Conservation (phyloP, 2,797 vertebrate species). For the Pangasius macronema region DNA sequence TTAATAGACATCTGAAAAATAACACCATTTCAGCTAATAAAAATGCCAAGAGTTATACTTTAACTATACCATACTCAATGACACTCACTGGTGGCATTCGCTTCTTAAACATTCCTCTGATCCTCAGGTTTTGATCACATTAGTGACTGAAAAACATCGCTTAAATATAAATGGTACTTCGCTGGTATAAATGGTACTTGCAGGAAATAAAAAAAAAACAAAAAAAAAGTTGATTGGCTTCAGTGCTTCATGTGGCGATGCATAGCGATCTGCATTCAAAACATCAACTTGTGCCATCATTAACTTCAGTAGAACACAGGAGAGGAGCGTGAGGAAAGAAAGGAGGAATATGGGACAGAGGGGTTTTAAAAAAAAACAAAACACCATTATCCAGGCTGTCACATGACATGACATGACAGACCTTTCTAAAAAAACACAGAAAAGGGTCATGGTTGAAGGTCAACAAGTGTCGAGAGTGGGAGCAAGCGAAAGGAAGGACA, state of each 20-base stretch:
- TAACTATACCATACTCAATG: background rate
- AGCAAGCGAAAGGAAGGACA: conserved; percentile 57
- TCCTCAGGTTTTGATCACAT: conserved; percentile 26
- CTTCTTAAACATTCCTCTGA: conserved; percentile 19
- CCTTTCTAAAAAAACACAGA: conserved; percentile 30
- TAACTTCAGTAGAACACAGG: conserved; percentile 39
- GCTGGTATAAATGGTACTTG: conserved; percentile 17
- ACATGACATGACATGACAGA: background rate
- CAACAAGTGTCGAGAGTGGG: background rate
- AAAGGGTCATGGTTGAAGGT: conserved; percentile 9
- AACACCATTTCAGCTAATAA: conserved; percentile 15
- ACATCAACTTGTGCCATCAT: conserved; percentile 52
- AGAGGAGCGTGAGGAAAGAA: conserved; percentile 1
- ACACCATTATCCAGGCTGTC: background rate
- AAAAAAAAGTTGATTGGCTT: conserved; percentile 32
- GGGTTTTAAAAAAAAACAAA: background rate
- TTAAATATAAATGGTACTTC: background rate
- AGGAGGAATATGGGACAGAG: background rate
- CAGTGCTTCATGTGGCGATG: conserved; percentile 50
- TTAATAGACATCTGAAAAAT: conserved; percentile 32
- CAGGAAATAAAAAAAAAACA: background rate
- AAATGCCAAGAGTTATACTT: background rate
- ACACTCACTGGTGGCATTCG: background rate
- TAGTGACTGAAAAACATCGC: background rate
- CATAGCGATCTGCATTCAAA: conserved; percentile 48